Evolutionary conservation across 2,797 vertebrate species (phyloP).

Genomic region (Apogon hyalosoma): DNA sequence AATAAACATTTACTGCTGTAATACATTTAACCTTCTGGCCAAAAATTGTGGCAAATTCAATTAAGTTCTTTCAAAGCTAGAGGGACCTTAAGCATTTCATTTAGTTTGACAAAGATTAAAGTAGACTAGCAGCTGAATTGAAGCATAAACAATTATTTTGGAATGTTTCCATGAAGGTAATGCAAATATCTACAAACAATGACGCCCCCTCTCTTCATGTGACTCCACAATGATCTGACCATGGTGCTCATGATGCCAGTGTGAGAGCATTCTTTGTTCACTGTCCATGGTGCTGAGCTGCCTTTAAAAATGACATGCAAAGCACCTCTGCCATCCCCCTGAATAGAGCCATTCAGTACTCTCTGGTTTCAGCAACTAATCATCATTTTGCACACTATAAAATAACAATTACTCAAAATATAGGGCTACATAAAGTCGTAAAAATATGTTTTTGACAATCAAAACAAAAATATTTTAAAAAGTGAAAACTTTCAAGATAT

Average conservation of each 20-base stretch:
- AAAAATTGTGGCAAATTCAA: slow-evolving; percentile 58
- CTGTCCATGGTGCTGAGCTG: slow-evolving; percentile 65
- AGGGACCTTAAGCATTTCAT: slow-evolving; percentile 34
- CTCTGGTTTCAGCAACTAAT: neutral
- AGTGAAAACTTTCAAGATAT: slow-evolving; percentile 67
- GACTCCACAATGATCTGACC: neutral
- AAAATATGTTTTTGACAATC: slow-evolving; percentile 21
- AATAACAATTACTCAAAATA: slow-evolving; percentile 32
- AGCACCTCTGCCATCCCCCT: neutral
- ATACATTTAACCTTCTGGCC: slow-evolving; percentile 43
- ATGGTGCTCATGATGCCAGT: slow-evolving; percentile 5
- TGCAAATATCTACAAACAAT: slow-evolving; percentile 6
- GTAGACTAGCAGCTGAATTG: slow-evolving; percentile 8
- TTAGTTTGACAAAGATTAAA: slow-evolving; percentile 34
- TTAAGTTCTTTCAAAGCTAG: slow-evolving; percentile 35
- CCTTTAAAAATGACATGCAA: neutral
- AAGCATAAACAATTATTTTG: slow-evolving; percentile 2
- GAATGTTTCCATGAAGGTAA: slow-evolving; percentile 5
- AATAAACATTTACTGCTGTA: slow-evolving; percentile 38
- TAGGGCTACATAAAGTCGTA: slow-evolving; percentile 33
- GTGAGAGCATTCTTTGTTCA: neutral
- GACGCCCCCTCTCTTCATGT: neutral
- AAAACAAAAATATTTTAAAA: slow-evolving; percentile 59
- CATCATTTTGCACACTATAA: slow-evolving; percentile 38
- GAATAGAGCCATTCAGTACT: neutral